Conservation (phyloP, 2,888 invertebrate genomes). For the Cataglyphis albicans region DNA sequence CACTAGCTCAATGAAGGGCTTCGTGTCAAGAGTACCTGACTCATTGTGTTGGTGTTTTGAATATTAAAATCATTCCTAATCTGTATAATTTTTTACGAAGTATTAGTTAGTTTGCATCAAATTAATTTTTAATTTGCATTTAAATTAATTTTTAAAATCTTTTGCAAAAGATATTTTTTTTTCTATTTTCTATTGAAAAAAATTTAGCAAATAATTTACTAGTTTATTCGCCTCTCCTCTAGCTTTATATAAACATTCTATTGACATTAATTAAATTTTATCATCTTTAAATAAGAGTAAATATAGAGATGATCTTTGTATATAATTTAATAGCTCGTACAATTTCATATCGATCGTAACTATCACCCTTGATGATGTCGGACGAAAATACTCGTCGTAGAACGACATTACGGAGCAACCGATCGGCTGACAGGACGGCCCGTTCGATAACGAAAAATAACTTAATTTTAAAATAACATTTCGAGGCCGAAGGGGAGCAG, state of each 20-base stretch:
- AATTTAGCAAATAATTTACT: not conserved
- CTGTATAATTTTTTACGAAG: not conserved
- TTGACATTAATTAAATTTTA: not conserved
- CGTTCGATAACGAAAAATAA: slow-evolving; percentile 78
- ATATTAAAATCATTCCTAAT: slow-evolving; percentile 21
- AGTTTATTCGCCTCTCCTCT: not conserved
- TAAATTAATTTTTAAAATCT: not conserved
- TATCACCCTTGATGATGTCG: slow-evolving; percentile 3
- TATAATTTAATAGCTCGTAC: not conserved
- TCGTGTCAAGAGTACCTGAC: slow-evolving; percentile 48
- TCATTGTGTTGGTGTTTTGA: slow-evolving; percentile 35
- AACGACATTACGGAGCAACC: slow-evolving; percentile 70
- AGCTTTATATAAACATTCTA: not conserved
- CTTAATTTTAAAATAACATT: slow-evolving; percentile 82
- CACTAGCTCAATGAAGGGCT: slow-evolving; percentile 32
- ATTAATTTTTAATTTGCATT: not conserved
- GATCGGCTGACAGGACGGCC: slow-evolving; percentile 68
- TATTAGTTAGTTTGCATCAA: not conserved
- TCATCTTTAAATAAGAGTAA: not conserved
- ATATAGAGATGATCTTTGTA: not conserved
- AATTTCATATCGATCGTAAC: not conserved
- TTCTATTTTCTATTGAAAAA: not conserved
- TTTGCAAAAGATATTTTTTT: not conserved
- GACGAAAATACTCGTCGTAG: slow-evolving; percentile 54
- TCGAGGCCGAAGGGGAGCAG: slow-evolving; percentile 57